Evolutionary conservation across 2,888 invertebrate species (phyloP).

Genomic region (Hirtodrosophila duncani): DNA sequence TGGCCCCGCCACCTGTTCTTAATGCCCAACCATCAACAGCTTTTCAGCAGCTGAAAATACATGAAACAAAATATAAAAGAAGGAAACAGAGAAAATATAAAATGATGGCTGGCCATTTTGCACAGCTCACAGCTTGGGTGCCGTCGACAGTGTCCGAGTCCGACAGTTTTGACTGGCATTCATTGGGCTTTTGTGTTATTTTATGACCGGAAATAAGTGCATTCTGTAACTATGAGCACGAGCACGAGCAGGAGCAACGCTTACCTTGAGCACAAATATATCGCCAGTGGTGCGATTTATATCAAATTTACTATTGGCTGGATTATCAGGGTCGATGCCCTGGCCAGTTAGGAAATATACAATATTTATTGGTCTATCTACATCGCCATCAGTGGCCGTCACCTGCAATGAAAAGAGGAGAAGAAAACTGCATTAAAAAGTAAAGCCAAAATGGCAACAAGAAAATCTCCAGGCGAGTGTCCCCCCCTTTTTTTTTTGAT

Average conservation of each 20-base stretch:
- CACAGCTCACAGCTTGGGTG: constrained; percentile 11
- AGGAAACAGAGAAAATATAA: too few relatives aligned
- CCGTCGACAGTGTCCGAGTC: background rate
- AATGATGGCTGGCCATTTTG: constrained; percentile 21
- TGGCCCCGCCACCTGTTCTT: background rate
- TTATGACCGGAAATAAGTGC: too few relatives aligned
- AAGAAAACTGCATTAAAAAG: constrained; percentile 2
- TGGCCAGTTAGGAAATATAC: constrained; percentile 98
- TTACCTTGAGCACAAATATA: constrained; percentile 96
- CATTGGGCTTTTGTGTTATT: constrained; percentile 23
- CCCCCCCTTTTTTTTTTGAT: too few relatives aligned
- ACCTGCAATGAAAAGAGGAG: constrained; percentile 82
- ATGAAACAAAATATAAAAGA: constrained; percentile 31
- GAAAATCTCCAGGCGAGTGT: too few relatives aligned
- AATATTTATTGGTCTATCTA: constrained; percentile 95
- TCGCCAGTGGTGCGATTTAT: constrained; percentile 97
- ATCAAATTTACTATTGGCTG: constrained; percentile 96
- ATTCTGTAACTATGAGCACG: too few relatives aligned
- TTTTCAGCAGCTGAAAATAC: constrained; percentile 16
- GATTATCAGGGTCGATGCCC: constrained; percentile 96
- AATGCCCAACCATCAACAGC: constrained; percentile 5
- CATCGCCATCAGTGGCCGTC: constrained; percentile 97
- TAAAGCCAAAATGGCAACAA: background rate
- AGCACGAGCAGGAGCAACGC: constrained; percentile 67
- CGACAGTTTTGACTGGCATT: constrained; percentile 22